Evolutionary conservation across 2,797 vertebrate genomes (phyloP), one percentile per base, ranked within the genome.

Genomic region (Esox lucius): DNA sequence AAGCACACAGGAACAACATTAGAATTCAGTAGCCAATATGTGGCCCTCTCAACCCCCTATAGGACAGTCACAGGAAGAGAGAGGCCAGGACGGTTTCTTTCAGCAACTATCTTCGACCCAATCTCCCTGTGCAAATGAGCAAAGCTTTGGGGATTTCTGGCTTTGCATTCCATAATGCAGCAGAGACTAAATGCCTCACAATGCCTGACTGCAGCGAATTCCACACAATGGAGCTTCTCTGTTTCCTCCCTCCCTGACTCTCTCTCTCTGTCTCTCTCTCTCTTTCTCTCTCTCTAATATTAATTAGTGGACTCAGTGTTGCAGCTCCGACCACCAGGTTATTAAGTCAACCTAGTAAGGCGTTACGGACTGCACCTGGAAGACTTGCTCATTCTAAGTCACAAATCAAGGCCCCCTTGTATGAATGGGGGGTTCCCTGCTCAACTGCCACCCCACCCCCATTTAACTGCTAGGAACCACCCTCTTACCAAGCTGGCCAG

Each of bases 121-220:
- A 90, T 91, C 87, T 86, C 80, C 68, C 82, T 82, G 86, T 81
- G 85, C 85, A 91, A 93, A 92, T 91, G 83, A 92, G 86, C 85
- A 90, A 91, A 92, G 93, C 93, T 92, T 87, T 87, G 87, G 86
- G 92, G 90, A 93, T 93, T 94, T 92, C 89, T 87, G 91, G 91
- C 90, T 92, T 88, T 91, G 87, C 92, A 93, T 94, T 94, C 92
- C 93, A 92, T 89, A 90, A 90, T 86, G 88, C 88, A 85, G 84
- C 88, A 87, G 84, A 89, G 90, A 88, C 89, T 56, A 88, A 90
- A 84, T 24, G 82, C 86, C 89, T 86, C 85, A 91, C 90, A 92
- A 93, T 91, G 84, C 86, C 91, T 89, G 89, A 93, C 92, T 87
- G 89, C 91, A 94, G 93, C 92, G 92, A 91, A 94, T 94, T 93